Evolutionary conservation across 2,888 invertebrate species (phyloP).

Genomic region (Coremacera marginata): DNA sequence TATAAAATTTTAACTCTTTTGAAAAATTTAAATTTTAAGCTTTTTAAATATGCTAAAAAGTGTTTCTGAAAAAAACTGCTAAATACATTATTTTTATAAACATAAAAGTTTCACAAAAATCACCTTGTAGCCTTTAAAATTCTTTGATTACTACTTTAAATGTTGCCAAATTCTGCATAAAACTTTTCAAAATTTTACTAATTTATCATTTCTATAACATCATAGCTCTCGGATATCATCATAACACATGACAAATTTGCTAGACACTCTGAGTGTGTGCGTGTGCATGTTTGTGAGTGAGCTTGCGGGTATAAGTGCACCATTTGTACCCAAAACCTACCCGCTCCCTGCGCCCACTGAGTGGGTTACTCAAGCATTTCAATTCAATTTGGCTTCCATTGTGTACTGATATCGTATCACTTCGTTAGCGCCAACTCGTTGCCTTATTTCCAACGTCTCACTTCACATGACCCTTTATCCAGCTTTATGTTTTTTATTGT

Average conservation of each 20-base stretch:
- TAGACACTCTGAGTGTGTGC: conserved; percentile 1
- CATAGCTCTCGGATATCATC: conserved; percentile 14
- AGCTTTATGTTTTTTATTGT: no score
- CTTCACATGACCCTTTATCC: no score
- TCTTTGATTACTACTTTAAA: background rate
- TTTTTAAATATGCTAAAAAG: no score
- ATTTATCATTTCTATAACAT: background rate
- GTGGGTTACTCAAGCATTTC: conserved; percentile 14
- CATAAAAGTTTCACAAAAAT: no score
- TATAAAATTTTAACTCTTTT: no score
- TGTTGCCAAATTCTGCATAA: background rate
- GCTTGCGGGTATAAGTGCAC: background rate
- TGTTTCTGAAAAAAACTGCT: no score
- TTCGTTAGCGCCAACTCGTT: conserved; percentile 10
- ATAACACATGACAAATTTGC: conserved; percentile 8
- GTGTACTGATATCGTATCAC: conserved; percentile 2
- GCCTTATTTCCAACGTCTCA: background rate
- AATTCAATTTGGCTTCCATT: conserved; percentile 7
- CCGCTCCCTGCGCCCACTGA: background rate
- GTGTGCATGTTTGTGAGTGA: background rate
- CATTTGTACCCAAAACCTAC: background rate
- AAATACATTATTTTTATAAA: no score
- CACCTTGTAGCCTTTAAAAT: no score
- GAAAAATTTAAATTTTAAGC: no score
- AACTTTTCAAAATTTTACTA: background rate